Evolutionary conservation across 2,797 vertebrate species (phyloP), one percentile per base, ranked within the genome.

Genomic region (Chanos chanos): DNA sequence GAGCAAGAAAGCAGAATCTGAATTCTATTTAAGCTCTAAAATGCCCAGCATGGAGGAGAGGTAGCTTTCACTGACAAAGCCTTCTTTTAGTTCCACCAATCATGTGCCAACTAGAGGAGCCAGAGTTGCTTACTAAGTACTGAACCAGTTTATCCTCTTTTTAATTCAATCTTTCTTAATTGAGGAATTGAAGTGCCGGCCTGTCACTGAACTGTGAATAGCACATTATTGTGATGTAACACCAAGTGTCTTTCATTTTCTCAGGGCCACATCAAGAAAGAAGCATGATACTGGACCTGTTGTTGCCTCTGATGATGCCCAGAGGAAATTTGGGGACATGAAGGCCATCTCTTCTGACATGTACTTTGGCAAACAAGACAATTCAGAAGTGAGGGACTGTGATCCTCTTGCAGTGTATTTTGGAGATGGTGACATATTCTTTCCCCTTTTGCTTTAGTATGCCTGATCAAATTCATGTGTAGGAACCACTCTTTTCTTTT

Each of bases 281-380:
- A 97, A 95, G 81, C 82, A 86, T 0, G 94, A 97, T 1, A 61
- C 64, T 0, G 80, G 84, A 5, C 74, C 82, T 0, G 10, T 61
- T 3, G 39, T 55, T 0, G 81, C 70, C 25, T 82, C 86, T 0
- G 90, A 92, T 7, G 95, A 97, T 21, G 95, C 94, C 30, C 94
- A 87, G 75, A 94, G 84, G 59, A 98, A 97, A 74, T 99, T 96
- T 70, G 96, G 94, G 44, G 81, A 92, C 0, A 87, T 87, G 51
- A 98, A 94, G 83, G 88, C 95, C 40, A 99, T 99, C 70, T 98
- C 96, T 0, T 99, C 96, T 24, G 96, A 99, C 64, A 98, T 96
- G 94, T 98, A 89, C 81, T 99, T 99, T 60, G 95, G 95, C 65
- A 94, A 93, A 71, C 93, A 93, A 63, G 91, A 93, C 41, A 77